Evolutionary conservation across 2,113 vertebrate species (phyloP), one percentile per base, ranked within the genome.

Genomic region (Hippocampus comes): DNA sequence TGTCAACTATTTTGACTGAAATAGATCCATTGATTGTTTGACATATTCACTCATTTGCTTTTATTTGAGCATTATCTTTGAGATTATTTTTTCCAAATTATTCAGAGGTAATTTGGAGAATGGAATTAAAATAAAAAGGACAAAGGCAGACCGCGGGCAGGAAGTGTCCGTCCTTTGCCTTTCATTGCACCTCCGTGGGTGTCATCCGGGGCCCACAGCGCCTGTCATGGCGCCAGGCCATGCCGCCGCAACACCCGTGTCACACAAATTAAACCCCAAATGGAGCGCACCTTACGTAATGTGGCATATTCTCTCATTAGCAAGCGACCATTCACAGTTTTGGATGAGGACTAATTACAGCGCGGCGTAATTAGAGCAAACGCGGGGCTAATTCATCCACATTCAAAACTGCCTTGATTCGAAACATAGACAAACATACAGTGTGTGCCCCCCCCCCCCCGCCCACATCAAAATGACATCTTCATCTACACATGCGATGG

Each of bases 221-320:
- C 76, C 53, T 72, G 25, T 30, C 57, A 70, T 73, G 65, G 74
- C 82, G 72, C 79, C 69, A 61, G 75, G 70, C 71, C 70, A 72
- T 63, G 73, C 84, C 77, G 80, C 76, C 82, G 57, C 51, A 64
- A 68, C 80, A 42, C 74, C 83, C 81, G 80, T 77, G 82, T 88
- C 84, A 85, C 79, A 78, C 80, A 78, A 88, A 91, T 87, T 71
- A 82, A 84, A 84, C 73, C 27, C 67, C 84, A 86, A 84, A 89
- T 71, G 80, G 88, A 84, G 78, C 78, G 43, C 57, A 46, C 21
- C 73, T 91, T 91, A 87, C 63, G 23, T 87, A 91, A 93, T 77
- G 34, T 69, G 60, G 63, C 82, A 89, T 78, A 81, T 84, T 89
- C 79, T 80, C 86, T 89, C 87, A 90, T 90, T 90, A 90, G 78